phyloP scores from a whole-genome alignment of 1,140 invertebrate genomes.

The Doryteuthis pealeii region DNA sequence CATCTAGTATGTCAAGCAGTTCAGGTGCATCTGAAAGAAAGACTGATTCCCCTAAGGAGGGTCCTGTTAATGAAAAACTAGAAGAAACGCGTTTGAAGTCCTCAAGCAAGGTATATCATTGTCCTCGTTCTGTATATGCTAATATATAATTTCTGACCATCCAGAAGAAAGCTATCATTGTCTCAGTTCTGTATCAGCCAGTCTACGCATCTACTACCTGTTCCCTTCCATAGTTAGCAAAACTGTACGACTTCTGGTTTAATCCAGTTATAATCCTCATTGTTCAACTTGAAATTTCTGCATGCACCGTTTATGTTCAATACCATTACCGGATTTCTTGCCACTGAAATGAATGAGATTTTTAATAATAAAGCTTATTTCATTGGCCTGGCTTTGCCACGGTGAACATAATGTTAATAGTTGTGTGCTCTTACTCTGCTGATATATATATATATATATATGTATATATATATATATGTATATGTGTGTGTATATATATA shows the following conservation, averaged over 20 bases:
- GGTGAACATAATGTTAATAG: constrained; percentile 10
- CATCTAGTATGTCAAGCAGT: constrained; percentile 50
- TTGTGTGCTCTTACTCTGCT: constrained; percentile 10
- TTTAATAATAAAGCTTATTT: constrained; percentile 11
- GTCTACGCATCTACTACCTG: neutral
- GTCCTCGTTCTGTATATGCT: neutral
- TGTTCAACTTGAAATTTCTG: constrained; percentile 8
- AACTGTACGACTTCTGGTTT: constrained; percentile 2
- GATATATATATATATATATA: too few relatives aligned
- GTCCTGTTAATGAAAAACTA: constrained; percentile 25
- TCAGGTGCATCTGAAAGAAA: constrained; percentile 49
- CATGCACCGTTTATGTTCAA: constrained; percentile 11
- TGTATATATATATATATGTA: too few relatives aligned
- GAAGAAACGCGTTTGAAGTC: constrained; percentile 24
- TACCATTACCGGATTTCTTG: constrained; percentile 11
- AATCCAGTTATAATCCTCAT: constrained; percentile 3
- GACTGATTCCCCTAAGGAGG: constrained; percentile 52
- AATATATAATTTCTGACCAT: neutral
- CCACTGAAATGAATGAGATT: constrained; percentile 8
- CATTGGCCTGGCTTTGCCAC: constrained; percentile 8
- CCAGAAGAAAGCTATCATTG: constrained; percentile 1
- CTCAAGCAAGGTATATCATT: constrained; percentile 25
- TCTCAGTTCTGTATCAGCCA: constrained; percentile 6
- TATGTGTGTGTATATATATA: too few relatives aligned
- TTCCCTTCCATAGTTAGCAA: constrained; percentile 7